phyloP scores from a whole-genome alignment of 2,888 invertebrate genomes.

The Tetrapedia diversipes region DNA sequence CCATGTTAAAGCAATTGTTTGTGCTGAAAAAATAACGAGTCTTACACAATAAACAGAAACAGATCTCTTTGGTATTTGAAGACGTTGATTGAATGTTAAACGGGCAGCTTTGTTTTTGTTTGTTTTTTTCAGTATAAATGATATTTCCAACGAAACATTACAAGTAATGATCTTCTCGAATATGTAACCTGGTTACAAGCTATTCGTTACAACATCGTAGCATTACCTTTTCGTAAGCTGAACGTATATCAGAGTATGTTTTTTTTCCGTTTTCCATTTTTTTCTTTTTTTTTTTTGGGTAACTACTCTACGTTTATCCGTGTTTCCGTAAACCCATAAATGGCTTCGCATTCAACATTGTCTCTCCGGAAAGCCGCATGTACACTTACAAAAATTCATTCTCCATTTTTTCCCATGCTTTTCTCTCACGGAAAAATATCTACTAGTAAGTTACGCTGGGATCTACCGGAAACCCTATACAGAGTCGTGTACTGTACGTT shows the following conservation, averaged over 20 bases:
- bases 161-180: conserved; percentile 4
- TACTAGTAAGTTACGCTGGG: conserved; percentile 32
- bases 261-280: not conserved
- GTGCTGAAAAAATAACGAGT: not conserved
- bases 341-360: conserved; percentile 24
- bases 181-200: conserved; percentile 27
- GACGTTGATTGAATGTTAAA: conserved; percentile 25
- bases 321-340: conserved; percentile 21
- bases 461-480: conserved; percentile 29
- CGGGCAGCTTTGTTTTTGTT: not conserved
- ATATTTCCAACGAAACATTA: conserved; percentile 19
- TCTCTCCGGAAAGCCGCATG: conserved; percentile 28
- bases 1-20: conserved; percentile 4
- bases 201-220: conserved; percentile 27
- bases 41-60: not conserved
- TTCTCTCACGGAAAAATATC: conserved; percentile 29
- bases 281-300: not conserved
- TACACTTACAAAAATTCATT: conserved; percentile 39
- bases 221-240: conserved; percentile 18
- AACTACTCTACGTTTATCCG: conserved; percentile 35
- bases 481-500: conserved; percentile 10
- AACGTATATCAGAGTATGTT: conserved; percentile 25
- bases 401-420: not conserved
- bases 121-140: conserved; percentile 4
- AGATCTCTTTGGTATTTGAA: conserved; percentile 30